Conservation (phyloP, 2,113 vertebrate species). For the Andinoacara biseriatus region DNA sequence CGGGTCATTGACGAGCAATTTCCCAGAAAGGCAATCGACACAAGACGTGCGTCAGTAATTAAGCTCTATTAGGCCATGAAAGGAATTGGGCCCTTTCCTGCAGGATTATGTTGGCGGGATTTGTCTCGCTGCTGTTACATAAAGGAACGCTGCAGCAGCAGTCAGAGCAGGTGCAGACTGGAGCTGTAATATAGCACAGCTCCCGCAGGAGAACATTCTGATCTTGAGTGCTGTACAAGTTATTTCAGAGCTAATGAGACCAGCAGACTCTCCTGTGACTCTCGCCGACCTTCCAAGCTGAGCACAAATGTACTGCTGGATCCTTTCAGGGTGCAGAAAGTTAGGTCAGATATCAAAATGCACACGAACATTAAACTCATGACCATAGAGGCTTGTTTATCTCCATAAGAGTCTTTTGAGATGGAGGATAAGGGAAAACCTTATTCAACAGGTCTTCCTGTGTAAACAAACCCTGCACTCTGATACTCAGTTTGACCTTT, state of each 20-base stretch:
- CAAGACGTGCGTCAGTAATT: conserved; percentile 51
- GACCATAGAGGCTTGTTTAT: neutral
- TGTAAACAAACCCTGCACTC: neutral
- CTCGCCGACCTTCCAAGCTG: neutral
- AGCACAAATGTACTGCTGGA: neutral
- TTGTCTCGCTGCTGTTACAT: conserved; percentile 41
- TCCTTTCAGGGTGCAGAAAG: neutral
- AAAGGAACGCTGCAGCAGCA: conserved; percentile 24
- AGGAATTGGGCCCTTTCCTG: neutral
- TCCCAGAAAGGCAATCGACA: neutral
- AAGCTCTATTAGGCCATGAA: conserved; percentile 29
- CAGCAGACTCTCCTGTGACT: neutral
- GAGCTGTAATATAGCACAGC: neutral
- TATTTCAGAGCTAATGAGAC: conserved; percentile 12
- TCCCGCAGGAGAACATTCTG: neutral
- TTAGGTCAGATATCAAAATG: neutral
- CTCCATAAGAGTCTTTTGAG: accelerated
- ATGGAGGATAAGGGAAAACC: neutral
- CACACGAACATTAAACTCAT: neutral
- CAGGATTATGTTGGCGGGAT: conserved; percentile 46
- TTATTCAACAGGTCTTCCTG: neutral
- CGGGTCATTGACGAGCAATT: neutral
- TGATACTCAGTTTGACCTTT: neutral
- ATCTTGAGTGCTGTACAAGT: neutral
- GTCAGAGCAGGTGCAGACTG: neutral